Evolutionary conservation across 2,888 invertebrate genomes (phyloP).

Genomic region (Nyleta sp.): DNA sequence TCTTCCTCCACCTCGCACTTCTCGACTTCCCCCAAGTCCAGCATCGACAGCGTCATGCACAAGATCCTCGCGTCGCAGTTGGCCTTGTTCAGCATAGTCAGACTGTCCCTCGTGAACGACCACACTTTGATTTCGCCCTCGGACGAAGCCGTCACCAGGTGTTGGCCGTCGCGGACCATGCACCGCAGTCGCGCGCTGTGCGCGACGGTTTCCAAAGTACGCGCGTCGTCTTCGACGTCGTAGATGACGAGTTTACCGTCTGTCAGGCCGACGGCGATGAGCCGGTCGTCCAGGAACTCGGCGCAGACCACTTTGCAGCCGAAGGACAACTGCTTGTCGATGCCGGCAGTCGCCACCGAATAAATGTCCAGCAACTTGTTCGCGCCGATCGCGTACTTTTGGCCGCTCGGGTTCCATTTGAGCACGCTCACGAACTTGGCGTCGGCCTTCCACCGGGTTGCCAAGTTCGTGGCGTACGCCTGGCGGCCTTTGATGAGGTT

Average conservation of each 20-base stretch:
- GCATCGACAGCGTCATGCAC: conserved; percentile 85
- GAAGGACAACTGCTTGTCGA: conserved; percentile 87
- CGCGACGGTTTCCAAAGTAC: conserved; percentile 81
- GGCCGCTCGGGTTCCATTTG: conserved; percentile 90
- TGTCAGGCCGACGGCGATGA: conserved; percentile 88
- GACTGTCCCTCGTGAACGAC: conserved; percentile 82
- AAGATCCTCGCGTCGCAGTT: conserved; percentile 88
- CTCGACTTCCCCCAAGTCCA: conserved; percentile 30
- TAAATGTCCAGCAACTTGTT: conserved; percentile 91
- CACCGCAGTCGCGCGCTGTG: conserved; percentile 89
- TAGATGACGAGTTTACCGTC: conserved; percentile 87
- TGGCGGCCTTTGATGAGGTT: conserved; percentile 95
- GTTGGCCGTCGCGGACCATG: conserved; percentile 84
- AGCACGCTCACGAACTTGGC: conserved; percentile 76
- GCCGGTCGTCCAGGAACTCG: conserved; percentile 87
- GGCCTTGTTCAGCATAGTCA: conserved; percentile 80
- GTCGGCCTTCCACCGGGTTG: conserved; percentile 78
- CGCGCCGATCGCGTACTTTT: conserved; percentile 89
- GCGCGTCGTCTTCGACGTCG: conserved; percentile 83
- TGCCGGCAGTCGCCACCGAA: conserved; percentile 90
- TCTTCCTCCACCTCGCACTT: neutral
- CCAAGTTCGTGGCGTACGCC: conserved; percentile 94
- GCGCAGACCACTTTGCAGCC: conserved; percentile 88
- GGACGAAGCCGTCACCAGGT: conserved; percentile 89
- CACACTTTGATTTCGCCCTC: conserved; percentile 91